Evolutionary conservation across 2,113 vertebrate species (phyloP).

Genomic region (Prochilodus magdalenae): DNA sequence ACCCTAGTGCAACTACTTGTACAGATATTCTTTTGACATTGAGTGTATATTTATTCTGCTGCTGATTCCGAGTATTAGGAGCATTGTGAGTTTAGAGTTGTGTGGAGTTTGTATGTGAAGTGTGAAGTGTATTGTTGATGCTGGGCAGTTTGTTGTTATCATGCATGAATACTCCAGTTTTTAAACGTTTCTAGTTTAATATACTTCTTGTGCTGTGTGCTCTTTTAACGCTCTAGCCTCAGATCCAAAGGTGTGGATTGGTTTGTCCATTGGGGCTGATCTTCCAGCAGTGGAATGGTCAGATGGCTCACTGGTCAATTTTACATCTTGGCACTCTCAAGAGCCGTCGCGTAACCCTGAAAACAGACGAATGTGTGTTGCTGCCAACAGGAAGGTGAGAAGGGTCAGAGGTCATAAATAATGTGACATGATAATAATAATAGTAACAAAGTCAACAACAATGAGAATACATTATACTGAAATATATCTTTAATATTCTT

Average conservation of each 20-base stretch:
- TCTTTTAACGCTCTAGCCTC: conserved; percentile 64
- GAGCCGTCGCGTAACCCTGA: conserved; percentile 79
- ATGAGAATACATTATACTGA: no score
- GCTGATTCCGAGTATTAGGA: no score
- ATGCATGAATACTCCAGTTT: background rate
- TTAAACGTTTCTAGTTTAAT: background rate
- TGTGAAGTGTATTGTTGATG: no score
- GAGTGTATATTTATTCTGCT: no score
- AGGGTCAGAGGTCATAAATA: background rate
- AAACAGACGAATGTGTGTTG: conserved; percentile 79
- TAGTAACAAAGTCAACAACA: no score
- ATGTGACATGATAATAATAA: no score
- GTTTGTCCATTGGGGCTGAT: conserved; percentile 78
- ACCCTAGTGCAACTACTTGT: no score
- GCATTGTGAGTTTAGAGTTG: no score
- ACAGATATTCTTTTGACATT: no score
- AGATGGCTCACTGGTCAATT: conserved; percentile 78
- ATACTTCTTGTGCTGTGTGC: background rate
- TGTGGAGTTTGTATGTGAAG: no score
- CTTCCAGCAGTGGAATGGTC: conserved; percentile 84
- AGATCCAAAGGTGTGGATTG: conserved; percentile 87
- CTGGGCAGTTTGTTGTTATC: no score
- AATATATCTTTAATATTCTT: no score
- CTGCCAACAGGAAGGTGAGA: conserved; percentile 81
- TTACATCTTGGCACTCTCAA: conserved; percentile 86